These are phyloP conservation scores for Scrobipalpa costella DNA, from an alignment of 2,888 invertebrate genomes.

Conservation along the genomic window DNA sequence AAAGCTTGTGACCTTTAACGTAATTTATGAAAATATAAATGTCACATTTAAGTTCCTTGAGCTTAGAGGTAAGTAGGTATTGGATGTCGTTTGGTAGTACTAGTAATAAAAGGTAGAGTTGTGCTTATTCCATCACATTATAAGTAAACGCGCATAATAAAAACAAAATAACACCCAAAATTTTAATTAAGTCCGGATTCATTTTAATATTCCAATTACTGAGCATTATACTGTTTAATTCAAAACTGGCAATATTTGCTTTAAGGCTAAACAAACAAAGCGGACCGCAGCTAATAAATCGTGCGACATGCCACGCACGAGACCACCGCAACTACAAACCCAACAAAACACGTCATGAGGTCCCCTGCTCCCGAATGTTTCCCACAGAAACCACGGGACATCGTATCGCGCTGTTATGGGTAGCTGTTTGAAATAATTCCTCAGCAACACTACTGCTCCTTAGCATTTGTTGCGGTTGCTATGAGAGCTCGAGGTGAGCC, in stretches of 20 bases:
- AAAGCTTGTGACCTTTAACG: constrained; percentile 2
- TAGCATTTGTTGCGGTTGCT: too few species aligned
- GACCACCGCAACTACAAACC: constrained; percentile 37
- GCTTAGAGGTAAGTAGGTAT: not conserved
- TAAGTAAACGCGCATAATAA: not conserved
- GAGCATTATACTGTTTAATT: constrained; percentile 41
- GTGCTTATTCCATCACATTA: too few species aligned
- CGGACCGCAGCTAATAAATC: constrained; percentile 49
- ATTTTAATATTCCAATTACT: not conserved
- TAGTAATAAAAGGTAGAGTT: too few species aligned
- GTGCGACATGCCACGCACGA: constrained; percentile 45
- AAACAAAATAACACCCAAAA: not conserved
- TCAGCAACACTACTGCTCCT: not conserved
- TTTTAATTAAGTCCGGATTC: constrained; percentile 1
- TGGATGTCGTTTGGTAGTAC: too few species aligned
- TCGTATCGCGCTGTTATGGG: too few species aligned
- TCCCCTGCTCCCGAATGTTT: constrained; percentile 20
- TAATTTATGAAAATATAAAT: constrained; percentile 8
- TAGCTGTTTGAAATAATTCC: not conserved
- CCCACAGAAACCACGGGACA: not conserved
- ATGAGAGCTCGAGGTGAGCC: too few species aligned
- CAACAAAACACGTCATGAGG: constrained; percentile 31
- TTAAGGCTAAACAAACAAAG: constrained; percentile 44
- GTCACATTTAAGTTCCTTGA: not conserved
- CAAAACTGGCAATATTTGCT: constrained; percentile 56